These are phyloP conservation scores for Cardinalis cardinalis DNA, from an alignment of 2,113 vertebrate species.

Conservation along the genomic window DNA sequence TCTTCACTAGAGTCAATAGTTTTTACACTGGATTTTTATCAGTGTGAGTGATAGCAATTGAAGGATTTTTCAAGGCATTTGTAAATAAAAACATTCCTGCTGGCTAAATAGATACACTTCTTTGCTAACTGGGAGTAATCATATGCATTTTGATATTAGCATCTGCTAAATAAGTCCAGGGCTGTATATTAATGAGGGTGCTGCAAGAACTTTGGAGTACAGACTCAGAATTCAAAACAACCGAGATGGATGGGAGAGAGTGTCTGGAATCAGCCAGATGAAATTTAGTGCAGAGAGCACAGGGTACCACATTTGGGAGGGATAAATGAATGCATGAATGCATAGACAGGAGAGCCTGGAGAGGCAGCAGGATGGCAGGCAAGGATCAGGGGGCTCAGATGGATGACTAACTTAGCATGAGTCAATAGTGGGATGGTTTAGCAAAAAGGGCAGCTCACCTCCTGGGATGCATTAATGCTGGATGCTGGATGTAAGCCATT, in stretches of 20 bases:
- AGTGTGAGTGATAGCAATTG: neutral
- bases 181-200: slow-evolving; percentile 50
- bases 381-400: slow-evolving; percentile 42
- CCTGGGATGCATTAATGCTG: slow-evolving; percentile 54
- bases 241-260: neutral
- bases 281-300: slow-evolving; percentile 19
- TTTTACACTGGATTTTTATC: slow-evolving; percentile 37
- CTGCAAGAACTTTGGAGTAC: slow-evolving; percentile 43
- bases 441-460: slow-evolving; percentile 60
- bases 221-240: slow-evolving; percentile 47
- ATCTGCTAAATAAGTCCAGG: slow-evolving; percentile 52
- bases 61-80: neutral
- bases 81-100: neutral
- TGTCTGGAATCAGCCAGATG: slow-evolving; percentile 24
- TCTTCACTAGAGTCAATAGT: neutral
- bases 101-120: slow-evolving; percentile 38
- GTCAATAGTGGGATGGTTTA: slow-evolving; percentile 57
- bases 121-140: slow-evolving; percentile 45
- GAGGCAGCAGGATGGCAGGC: slow-evolving; percentile 10
- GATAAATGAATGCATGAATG: slow-evolving; percentile 44
- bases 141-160: slow-evolving; percentile 50
- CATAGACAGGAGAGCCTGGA: slow-evolving; percentile 14
- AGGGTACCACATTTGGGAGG: slow-evolving; percentile 26
- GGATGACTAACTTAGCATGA: slow-evolving; percentile 59
- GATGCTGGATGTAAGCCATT: slow-evolving; percentile 28